Conservation (phyloP, 2,888 invertebrate genomes). For the Mesorhabditis spiculigera region DNA sequence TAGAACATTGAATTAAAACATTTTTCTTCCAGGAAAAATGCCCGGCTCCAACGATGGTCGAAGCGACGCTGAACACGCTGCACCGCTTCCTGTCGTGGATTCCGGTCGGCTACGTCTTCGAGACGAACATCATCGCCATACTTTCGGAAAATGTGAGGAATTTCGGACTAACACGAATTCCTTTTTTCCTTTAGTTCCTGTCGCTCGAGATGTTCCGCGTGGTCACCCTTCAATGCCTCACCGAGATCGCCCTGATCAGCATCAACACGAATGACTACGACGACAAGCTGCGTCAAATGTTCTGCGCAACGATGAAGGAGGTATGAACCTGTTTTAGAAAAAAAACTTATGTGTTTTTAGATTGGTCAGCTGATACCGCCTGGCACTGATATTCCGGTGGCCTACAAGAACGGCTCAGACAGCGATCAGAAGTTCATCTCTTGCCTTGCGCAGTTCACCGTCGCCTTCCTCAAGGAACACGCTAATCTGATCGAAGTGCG, state of each 20-base stretch:
- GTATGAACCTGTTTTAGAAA: constrained; percentile 63
- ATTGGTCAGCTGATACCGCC: constrained; percentile 20
- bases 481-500: constrained; percentile 64
- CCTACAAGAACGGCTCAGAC: constrained; percentile 87
- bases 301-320: constrained; percentile 86
- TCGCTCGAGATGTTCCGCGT: constrained; percentile 96
- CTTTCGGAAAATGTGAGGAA: constrained; percentile 71
- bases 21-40: constrained; percentile 74
- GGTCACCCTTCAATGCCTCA: constrained; percentile 93
- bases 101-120: constrained; percentile 98
- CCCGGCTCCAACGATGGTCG: constrained; percentile 90
- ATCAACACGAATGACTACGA: constrained; percentile 69
- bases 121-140: constrained; percentile 90
- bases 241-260: constrained; percentile 76
- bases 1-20: neutral
- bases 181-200: constrained; percentile 71
- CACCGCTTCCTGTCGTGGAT: constrained; percentile 98
- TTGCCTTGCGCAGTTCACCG: constrained; percentile 92
- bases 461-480: constrained; percentile 93
- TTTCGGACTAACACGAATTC: neutral
- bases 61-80: constrained; percentile 90
- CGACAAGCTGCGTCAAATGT: constrained; percentile 83
- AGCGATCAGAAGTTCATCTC: constrained; percentile 98
- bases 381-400: constrained; percentile 83
- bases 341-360: constrained; percentile 9